A percentile compares a stretch with the other conserved stretches of the same genome.
These are phyloP conservation scores for Varanus salvator DNA, from an alignment of 2,113 vertebrate genomes.

Conservation along the genomic window DNA sequence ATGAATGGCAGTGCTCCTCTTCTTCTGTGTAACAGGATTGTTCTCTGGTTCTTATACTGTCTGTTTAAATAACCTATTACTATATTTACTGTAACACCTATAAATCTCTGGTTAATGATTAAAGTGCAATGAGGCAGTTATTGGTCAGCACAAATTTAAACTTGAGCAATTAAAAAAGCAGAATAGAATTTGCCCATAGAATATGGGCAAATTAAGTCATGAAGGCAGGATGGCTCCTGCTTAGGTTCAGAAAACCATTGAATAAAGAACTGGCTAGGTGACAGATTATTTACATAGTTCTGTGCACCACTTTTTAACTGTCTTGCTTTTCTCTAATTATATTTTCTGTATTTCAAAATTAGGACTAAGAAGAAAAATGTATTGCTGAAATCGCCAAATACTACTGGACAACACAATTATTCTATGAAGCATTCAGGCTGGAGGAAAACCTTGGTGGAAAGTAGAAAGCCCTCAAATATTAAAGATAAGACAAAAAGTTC, in stretches of 20 bases:
- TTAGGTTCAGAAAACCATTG: not conserved
- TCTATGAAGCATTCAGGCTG: too few species aligned
- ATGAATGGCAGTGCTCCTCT: not conserved
- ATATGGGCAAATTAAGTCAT: not conserved
- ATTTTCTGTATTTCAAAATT: not conserved
- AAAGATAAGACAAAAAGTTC: too few species aligned
- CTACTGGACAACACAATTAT: too few species aligned
- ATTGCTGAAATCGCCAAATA: too few species aligned
- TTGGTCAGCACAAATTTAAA: constrained; percentile 2
- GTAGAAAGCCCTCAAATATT: too few species aligned
- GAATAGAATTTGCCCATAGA: too few species aligned
- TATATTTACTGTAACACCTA: constrained; percentile 24
- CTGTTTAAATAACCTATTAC: constrained; percentile 25
- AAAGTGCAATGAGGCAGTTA: not conserved
- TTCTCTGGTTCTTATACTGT: not conserved
- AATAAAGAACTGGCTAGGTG: not conserved
- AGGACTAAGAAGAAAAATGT: too few species aligned
- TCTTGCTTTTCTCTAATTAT: too few species aligned
- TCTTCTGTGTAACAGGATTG: not conserved
- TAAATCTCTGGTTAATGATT: constrained; percentile 25
- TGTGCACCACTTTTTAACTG: not conserved
- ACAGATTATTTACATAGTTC: not conserved
- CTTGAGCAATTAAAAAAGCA: not conserved
- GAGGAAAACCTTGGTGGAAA: too few species aligned
- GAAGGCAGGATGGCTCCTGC: not conserved